These are phyloP conservation scores for Iphiclides podalirius DNA, from an alignment of 2,888 invertebrate genomes.

Conservation along the genomic window DNA sequence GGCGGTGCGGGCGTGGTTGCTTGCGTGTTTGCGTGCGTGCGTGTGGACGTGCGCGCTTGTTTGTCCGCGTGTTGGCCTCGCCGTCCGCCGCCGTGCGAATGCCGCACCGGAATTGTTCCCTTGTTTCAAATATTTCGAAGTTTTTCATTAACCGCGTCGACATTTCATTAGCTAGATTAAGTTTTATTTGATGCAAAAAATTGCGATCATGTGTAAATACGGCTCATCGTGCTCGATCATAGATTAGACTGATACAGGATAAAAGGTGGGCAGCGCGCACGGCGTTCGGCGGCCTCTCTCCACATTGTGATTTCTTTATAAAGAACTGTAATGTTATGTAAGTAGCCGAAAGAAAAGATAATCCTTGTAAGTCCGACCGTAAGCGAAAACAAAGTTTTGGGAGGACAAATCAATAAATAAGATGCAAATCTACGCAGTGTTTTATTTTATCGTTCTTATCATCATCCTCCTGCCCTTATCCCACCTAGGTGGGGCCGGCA, in stretches of 20 bases:
- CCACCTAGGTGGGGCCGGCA: no score
- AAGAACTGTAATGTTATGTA: slow-evolving; percentile 71
- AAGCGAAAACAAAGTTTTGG: slow-evolving; percentile 68
- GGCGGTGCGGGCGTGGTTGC: slow-evolving; percentile 23
- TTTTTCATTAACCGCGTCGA: no score
- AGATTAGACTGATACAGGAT: slow-evolving; percentile 23
- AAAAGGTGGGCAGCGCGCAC: slow-evolving; percentile 44
- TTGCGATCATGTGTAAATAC: slow-evolving; percentile 2
- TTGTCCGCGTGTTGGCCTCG: no score
- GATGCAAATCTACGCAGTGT: slow-evolving; percentile 66
- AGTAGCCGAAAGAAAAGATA: slow-evolving; percentile 75
- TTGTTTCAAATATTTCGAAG: no score
- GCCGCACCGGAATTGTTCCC: slow-evolving; percentile 20
- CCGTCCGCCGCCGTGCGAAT: slow-evolving; percentile 24
- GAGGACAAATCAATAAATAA: slow-evolving; percentile 78
- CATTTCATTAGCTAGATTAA: no score
- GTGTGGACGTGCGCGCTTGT: slow-evolving; percentile 20
- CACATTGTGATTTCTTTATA: slow-evolving; percentile 78
- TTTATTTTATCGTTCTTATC: no score
- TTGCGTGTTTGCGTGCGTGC: slow-evolving; percentile 19
- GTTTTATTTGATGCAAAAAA: no score
- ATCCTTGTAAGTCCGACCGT: slow-evolving; percentile 74
- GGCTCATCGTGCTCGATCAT: background rate
- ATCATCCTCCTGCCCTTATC: no score
- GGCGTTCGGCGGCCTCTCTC: slow-evolving; percentile 47